Evolutionary conservation across 2,888 invertebrate species (phyloP), one percentile per base, ranked within the genome.

Genomic region (Tyria jacobaeae): DNA sequence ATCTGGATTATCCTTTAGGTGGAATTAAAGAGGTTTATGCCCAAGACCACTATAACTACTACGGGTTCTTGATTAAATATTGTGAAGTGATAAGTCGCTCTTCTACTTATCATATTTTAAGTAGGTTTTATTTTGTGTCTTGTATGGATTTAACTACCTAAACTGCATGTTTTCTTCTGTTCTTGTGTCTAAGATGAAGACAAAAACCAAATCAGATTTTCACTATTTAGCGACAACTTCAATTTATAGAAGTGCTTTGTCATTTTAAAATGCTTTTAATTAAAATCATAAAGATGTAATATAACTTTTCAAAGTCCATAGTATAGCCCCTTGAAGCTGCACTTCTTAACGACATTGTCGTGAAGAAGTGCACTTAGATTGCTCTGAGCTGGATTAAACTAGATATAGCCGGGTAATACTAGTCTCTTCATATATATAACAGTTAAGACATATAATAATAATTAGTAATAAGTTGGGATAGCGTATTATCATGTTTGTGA

Each of bases 181-280:
- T n/a, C n/a, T n/a, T n/a, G n/a, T 15, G 15, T 15, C 37, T 35
- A 3, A 10, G 0, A 3, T 15, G 3, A 15, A 15, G 10, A 15
- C 35, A 35, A 14, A 6, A 41, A 41, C 17, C 9, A 4, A 31
- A 41, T 9, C 10, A 41, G 1, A 41, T 21, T 41, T 21, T 2
- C 41, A 3, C 0, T 21, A 21, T 12, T 5, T 21, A 44, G 21
- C 4, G 17, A 41, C 4, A 3, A 21, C 44, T 4, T 21, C 3
- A 12, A 21, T 21, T 51, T 1, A 21, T 24, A 35, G 21, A 1
- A 35, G 21, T 15, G 35, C 15, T 35, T 51, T 24, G 15, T 24
- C 14, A 51, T 51, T 35, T 9, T 4, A 51, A 35, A 24, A 24
- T 35, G 15, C 12, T 51, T 51, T 35, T 51, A 51, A 51, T 35